Evolutionary conservation across 2,113 vertebrate species (phyloP).

Genomic region (Tricholaema leucomelas): DNA sequence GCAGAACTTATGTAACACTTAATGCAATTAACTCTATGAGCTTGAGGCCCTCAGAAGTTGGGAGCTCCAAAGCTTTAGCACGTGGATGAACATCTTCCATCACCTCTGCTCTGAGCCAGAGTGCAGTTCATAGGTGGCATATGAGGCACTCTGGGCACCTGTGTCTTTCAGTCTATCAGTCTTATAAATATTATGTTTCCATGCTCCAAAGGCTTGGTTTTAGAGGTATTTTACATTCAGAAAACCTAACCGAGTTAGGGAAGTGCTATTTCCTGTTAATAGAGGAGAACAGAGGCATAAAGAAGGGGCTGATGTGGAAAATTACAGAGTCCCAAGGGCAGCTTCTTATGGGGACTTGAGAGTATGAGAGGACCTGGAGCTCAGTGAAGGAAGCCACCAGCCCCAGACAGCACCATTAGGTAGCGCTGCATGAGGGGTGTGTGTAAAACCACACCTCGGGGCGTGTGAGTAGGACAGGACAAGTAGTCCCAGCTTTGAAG

Average conservation of each 20-base stretch:
- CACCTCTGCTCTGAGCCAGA: not conserved
- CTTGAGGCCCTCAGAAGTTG: rapidly evolving
- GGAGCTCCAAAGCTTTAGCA: not conserved
- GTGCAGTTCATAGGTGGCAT: rapidly evolving
- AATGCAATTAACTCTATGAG: not conserved
- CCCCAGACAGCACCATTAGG: not conserved
- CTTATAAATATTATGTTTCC: not conserved
- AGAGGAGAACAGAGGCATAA: not conserved
- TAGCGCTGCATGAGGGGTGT: not conserved
- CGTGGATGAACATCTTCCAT: not conserved
- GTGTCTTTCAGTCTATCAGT: not conserved
- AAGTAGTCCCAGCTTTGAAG: conserved; percentile 61
- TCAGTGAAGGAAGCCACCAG: rapidly evolving
- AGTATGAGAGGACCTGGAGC: rapidly evolving
- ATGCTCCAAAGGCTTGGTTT: not conserved
- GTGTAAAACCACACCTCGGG: conserved; percentile 66
- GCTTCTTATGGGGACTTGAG: rapidly evolving
- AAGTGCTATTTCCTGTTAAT: not conserved
- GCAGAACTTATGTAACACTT: not conserved
- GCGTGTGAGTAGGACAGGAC: conserved; percentile 51
- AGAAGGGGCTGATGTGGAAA: rapidly evolving
- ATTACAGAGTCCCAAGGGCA: rapidly evolving
- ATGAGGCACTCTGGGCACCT: not conserved
- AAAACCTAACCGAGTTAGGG: not conserved
- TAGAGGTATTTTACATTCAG: not conserved